Evolutionary conservation across 2,113 vertebrate species (phyloP).

Genomic region (Galeopterus variegatus): DNA sequence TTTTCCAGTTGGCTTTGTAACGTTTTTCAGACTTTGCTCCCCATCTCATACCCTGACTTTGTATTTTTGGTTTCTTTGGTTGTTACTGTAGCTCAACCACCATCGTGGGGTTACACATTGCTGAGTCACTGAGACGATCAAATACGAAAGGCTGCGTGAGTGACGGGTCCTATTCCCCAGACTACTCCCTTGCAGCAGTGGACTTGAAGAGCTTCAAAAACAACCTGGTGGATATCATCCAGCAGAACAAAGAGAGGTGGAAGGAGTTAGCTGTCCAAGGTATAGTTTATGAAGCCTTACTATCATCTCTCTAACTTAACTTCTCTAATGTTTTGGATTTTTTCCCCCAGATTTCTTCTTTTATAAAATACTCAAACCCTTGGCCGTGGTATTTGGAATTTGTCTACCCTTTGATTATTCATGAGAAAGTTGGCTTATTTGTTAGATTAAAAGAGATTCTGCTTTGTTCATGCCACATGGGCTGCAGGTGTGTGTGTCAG

Average conservation of each 20-base stretch:
- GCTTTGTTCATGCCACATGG: background rate
- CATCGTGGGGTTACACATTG: constrained; percentile 74
- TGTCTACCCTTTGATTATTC: background rate
- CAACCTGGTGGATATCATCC: constrained; percentile 94
- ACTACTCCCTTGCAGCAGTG: constrained; percentile 94
- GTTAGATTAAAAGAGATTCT: background rate
- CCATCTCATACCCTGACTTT: background rate
- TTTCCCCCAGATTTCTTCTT: background rate
- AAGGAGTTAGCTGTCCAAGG: constrained; percentile 96
- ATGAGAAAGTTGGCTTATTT: background rate
- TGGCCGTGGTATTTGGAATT: background rate
- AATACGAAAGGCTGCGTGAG: constrained; percentile 87
- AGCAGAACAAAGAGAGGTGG: constrained; percentile 97
- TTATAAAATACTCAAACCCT: background rate
- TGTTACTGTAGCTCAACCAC: constrained; percentile 77
- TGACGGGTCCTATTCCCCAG: constrained; percentile 87
- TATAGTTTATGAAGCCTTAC: constrained; percentile 60
- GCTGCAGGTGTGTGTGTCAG: background rate
- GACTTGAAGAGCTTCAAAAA: constrained; percentile 93
- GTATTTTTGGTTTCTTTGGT: background rate
- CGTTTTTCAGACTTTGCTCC: background rate
- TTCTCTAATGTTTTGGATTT: background rate
- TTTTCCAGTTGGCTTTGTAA: background rate
- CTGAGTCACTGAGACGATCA: constrained; percentile 88
- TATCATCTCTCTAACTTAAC: no score